A percentile compares a stretch with the other conserved stretches of the same genome.
Conservation (phyloP, 1,140 invertebrate species). For the Lepidurus couesii region DNA sequence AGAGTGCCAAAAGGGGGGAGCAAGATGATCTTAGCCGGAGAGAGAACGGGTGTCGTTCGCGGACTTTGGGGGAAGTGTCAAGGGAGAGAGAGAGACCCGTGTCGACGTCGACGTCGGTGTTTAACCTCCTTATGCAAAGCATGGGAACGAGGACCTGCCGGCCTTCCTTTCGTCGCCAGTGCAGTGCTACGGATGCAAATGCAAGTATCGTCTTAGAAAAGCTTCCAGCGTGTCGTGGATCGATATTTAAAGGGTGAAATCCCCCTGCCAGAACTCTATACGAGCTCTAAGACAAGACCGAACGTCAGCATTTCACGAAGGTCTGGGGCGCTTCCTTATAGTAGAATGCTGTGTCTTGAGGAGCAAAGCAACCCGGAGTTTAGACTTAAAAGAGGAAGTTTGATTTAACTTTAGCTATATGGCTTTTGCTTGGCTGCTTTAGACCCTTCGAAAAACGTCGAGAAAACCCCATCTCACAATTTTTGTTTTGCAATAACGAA, state of each 20-base stretch:
- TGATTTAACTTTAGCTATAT: too few species aligned
- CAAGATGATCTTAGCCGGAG: not conserved
- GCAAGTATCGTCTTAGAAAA: slow-evolving; percentile 10
- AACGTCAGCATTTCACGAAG: not conserved
- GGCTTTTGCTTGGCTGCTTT: too few species aligned
- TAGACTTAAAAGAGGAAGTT: too few species aligned
- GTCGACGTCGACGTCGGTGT: slow-evolving; percentile 16
- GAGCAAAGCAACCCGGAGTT: too few species aligned
- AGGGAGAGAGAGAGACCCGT: not conserved
- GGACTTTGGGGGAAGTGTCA: slow-evolving; percentile 11
- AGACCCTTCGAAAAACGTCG: too few species aligned
- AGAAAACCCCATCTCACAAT: too few species aligned
- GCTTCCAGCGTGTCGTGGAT: not conserved
- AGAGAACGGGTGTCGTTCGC: not conserved
- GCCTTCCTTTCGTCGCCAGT: not conserved
- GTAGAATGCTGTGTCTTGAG: too few species aligned
- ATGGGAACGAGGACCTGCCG: slow-evolving; percentile 20
- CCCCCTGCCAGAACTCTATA: not conserved
- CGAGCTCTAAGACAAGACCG: not conserved
- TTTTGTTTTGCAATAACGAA: too few species aligned
- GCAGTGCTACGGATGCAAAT: not conserved
- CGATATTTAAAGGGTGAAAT: not conserved
- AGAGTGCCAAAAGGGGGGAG: not conserved
- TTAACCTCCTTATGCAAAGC: slow-evolving; percentile 11
- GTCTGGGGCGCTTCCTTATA: not conserved